Evolutionary conservation across 2,797 vertebrate genomes (phyloP), one percentile per base, ranked within the genome.

Genomic region (Etheostoma perlongum): DNA sequence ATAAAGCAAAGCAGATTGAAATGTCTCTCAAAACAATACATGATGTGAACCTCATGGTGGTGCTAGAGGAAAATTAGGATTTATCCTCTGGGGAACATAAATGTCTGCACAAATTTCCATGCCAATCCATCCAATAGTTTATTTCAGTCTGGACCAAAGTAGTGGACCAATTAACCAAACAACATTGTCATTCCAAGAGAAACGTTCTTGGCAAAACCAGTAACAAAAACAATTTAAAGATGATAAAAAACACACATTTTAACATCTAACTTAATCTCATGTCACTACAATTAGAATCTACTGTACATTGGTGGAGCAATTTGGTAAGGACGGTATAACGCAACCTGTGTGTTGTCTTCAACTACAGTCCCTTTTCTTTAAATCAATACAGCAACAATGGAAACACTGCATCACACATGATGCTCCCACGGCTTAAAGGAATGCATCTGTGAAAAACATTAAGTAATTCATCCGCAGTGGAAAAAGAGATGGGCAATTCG

Each of bases 391-490:
- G 68, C 55, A 69, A 74, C 60, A 67, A 55, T 83, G 75, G 81
- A 86, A 88, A 83, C 44, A 19, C 8, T 54, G 49, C 52, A 78
- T 74, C 21, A 58, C 16, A 57, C 46, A 70, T 36, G 76, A 85
- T 47, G 69, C n/a, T 83, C 65, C 44, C 42, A 36, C 21, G 58
- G 72, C 67, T 77, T 67, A 15, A 58, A 72, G 16, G 44, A 82
- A 71, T 49, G 57, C 10, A 33, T 69, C 65, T 83, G 81, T 55
- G 30, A 88, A 88, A 89, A 85, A 72, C 87, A 85, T 81, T 1
- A 73, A 82, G 40, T 72, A n/a, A 40, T 78, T 76, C 76, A 23
- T 86, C 77, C 69, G 42, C 81, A 71, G 57, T 51, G 77, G 77
- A 85, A 87, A 86, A 79, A 67, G 51, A 85, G 33, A 75, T 0